A percentile compares a stretch with the other conserved stretches of the same genome.
Evolutionary conservation across 1,140 invertebrate species (phyloP).

Genomic region (Zaprionus ghesquierei): DNA sequence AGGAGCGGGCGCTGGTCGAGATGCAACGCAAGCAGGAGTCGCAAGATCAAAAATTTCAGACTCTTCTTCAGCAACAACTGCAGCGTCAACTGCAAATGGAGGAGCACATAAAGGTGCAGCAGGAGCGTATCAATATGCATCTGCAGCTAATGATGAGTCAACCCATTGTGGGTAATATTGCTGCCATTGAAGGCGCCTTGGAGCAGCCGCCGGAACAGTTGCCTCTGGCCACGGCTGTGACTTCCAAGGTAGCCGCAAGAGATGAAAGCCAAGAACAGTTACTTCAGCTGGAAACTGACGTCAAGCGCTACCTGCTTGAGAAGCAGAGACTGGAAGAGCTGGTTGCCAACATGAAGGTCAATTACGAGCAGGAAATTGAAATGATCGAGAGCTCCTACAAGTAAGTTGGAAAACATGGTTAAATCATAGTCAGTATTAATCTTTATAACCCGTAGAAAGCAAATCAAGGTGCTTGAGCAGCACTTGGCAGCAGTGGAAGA

Average conservation of each 20-base stretch:
- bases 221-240: neutral
- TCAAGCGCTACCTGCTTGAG: conserved; percentile 81
- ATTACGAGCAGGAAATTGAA: conserved; percentile 83
- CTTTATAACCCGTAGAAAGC: conserved; percentile 77
- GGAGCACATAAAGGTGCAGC: conserved; percentile 83
- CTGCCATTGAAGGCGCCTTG: neutral
- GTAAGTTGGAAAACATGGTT: conserved; percentile 54
- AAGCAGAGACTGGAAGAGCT: conserved; percentile 81
- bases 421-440: neutral
- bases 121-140: conserved; percentile 84
- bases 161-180: conserved; percentile 32
- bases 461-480: conserved; percentile 83
- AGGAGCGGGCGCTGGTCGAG: conserved; percentile 83
- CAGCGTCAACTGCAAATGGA: conserved; percentile 83
- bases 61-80: conserved; percentile 83
- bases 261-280: conserved; percentile 27
- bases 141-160: conserved; percentile 83
- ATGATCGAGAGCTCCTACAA: conserved; percentile 84
- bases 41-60: conserved; percentile 83
- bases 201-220: neutral
- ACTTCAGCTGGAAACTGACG: conserved; percentile 77
- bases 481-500: conserved; percentile 81
- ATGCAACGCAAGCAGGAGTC: conserved; percentile 83
- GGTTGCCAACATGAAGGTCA: conserved; percentile 74
- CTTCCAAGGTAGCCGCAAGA: neutral